phyloP scores from a whole-genome alignment of 2,888 invertebrate genomes.

The Morinoia aosen region DNA sequence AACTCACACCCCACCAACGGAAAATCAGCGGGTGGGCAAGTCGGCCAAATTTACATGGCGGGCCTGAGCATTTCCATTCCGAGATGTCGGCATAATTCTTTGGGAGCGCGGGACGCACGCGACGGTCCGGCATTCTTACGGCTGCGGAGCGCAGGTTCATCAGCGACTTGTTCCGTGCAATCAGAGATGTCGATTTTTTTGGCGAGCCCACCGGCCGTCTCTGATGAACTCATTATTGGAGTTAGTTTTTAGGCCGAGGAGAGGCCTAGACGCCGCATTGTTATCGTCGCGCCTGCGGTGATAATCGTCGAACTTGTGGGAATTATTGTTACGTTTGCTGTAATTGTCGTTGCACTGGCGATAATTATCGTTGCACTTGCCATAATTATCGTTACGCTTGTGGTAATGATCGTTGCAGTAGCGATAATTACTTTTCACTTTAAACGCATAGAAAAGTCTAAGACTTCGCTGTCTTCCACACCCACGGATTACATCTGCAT shows the following conservation, averaged over 20 bases:
- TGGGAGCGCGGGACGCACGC: not conserved
- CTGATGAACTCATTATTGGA: slow-evolving; percentile 12
- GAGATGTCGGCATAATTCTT: not conserved
- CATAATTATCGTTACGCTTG: too few relatives aligned
- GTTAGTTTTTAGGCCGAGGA: not conserved
- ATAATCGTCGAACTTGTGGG: not conserved
- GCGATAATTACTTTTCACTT: too few relatives aligned
- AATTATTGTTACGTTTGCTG: too few relatives aligned
- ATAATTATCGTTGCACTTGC: too few relatives aligned
- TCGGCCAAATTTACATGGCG: not conserved
- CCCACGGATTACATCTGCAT: too few relatives aligned
- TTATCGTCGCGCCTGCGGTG: not conserved
- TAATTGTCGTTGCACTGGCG: too few relatives aligned
- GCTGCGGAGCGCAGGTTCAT: not conserved
- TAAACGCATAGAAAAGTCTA: too few relatives aligned
- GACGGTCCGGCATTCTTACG: not conserved
- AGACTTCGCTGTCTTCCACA: too few relatives aligned
- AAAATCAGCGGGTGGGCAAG: not conserved
- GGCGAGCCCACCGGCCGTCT: not conserved
- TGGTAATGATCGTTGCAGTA: too few relatives aligned
- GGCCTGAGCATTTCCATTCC: not conserved
- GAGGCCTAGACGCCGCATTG: not conserved
- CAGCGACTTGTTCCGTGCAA: not conserved
- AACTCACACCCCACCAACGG: not conserved
- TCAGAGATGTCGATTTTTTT: not conserved